Evolutionary conservation across 2,113 vertebrate species (phyloP), one percentile per base, ranked within the genome.

Genomic region (Forbesichthys papilliferus): DNA sequence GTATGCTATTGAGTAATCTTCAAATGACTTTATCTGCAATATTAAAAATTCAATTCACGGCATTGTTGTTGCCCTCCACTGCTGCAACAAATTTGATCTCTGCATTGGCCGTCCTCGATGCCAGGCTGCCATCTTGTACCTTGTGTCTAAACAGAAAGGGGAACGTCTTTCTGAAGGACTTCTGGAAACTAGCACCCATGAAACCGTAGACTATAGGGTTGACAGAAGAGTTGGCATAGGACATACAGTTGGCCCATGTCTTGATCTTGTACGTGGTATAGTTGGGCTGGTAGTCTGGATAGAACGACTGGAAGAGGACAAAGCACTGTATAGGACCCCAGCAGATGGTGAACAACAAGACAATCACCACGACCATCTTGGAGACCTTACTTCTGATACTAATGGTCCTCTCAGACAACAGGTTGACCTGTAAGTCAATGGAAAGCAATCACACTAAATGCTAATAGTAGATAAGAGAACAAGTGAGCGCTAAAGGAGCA

Each of bases 311-410:
- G 66, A 94, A 94, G 36, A 95, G 93, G 80, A 90, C 83, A 9
- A 95, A 95, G 73, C 95, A 89, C 82, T 95, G 94, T 77, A 95
- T 95, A 71, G 94, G 94, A 68, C 94, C 94, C 94, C 94, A 95
- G 88, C 94, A 95, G 74, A 95, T 83, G 18, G 94, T 90, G 34
- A 95, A 95, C n/a, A 95, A 89, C 5, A 94, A 83, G 20, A 95
- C 93, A 8, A 95, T 94, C 46, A 94, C 94, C 0, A 95, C 93
- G 59, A 95, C 94, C 94, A 95, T 95, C 84, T 89, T 94, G 80
- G 94, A 94, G 61, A 95, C 92, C 86, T 93, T 94, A 68, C 93
- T 92, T 57, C 94, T 83, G 78, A 92, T 91, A 46, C 90, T 92
- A 66, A 93, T 88, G 2, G 94, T 94, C 71, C 94, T 88, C 74